Percentiles rank a stretch among this genome's conserved stretches.
These are phyloP conservation scores for Arion vulgaris DNA, from an alignment of 1,140 invertebrate genomes.

Conservation along the genomic window DNA sequence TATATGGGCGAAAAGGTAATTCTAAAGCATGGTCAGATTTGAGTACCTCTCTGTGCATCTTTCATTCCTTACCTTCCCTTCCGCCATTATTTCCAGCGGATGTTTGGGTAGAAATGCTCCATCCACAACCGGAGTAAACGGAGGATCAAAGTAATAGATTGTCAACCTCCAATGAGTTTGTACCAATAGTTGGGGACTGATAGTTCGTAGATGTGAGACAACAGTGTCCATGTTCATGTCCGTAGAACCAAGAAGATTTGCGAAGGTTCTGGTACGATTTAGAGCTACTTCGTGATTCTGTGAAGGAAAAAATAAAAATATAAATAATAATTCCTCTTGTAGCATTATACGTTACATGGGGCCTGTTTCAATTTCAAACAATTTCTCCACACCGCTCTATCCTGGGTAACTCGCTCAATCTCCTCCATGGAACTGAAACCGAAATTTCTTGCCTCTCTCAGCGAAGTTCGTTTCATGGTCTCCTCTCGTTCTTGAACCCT, in stretches of 20 bases:
- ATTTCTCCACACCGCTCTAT: too few relatives aligned
- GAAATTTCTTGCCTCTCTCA: too few relatives aligned
- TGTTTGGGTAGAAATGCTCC: background rate
- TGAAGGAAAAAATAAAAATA: too few relatives aligned
- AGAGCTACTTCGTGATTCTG: background rate
- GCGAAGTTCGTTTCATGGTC: too few relatives aligned
- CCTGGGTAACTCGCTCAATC: too few relatives aligned
- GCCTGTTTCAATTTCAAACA: background rate
- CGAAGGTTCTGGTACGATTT: background rate
- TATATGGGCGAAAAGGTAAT: too few relatives aligned
- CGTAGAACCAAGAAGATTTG: background rate
- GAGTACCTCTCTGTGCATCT: too few relatives aligned
- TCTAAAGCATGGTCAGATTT: too few relatives aligned
- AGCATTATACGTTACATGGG: too few relatives aligned
- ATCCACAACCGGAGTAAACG: constrained; percentile 12
- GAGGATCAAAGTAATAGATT: background rate
- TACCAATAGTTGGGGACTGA: background rate
- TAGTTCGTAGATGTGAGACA: background rate
- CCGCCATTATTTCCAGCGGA: background rate
- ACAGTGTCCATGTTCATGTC: background rate
- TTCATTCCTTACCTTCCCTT: background rate
- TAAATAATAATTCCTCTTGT: too few relatives aligned
- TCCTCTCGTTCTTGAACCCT: too few relatives aligned
- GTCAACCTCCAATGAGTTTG: background rate
- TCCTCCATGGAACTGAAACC: too few relatives aligned